Evolutionary conservation across 1,140 invertebrate species (phyloP).

Genomic region (Hylaeus anthracinus): DNA sequence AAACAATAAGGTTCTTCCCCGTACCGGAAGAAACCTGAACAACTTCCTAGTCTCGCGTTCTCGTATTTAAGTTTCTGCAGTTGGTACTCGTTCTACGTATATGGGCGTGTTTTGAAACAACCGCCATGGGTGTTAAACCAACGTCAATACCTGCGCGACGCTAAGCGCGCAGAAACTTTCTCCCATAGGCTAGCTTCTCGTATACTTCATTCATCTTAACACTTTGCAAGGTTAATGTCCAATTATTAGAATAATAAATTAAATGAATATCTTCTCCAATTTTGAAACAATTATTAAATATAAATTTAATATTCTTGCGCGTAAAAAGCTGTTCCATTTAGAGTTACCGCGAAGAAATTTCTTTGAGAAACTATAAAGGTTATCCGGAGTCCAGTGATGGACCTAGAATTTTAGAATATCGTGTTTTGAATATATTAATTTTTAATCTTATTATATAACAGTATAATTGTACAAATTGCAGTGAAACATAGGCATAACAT

Average conservation of each 20-base stretch:
- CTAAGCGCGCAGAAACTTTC: constrained; percentile 56
- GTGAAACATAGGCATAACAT: no score
- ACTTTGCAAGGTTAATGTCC: constrained; percentile 18
- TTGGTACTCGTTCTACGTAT: constrained; percentile 5
- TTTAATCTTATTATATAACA: no score
- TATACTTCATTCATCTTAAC: constrained; percentile 56
- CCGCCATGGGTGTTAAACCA: constrained; percentile 40
- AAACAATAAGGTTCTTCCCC: no score
- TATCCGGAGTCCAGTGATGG: no score
- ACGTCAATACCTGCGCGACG: constrained; percentile 64
- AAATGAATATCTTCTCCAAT: neutral
- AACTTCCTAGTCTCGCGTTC: neutral
- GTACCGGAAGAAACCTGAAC: no score
- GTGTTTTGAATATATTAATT: no score
- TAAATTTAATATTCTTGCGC: neutral
- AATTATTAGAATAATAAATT: neutral
- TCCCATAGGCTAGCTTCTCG: constrained; percentile 29
- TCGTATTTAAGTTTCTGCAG: neutral
- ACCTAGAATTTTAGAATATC: no score
- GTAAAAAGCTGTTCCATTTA: neutral
- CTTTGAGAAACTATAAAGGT: neutral
- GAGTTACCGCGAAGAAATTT: neutral
- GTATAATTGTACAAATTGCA: no score
- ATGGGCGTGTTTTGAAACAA: constrained; percentile 48
- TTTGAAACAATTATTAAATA: neutral